phyloP scores from a whole-genome alignment of 2,888 invertebrate genomes.

The Orchestes rusci region DNA sequence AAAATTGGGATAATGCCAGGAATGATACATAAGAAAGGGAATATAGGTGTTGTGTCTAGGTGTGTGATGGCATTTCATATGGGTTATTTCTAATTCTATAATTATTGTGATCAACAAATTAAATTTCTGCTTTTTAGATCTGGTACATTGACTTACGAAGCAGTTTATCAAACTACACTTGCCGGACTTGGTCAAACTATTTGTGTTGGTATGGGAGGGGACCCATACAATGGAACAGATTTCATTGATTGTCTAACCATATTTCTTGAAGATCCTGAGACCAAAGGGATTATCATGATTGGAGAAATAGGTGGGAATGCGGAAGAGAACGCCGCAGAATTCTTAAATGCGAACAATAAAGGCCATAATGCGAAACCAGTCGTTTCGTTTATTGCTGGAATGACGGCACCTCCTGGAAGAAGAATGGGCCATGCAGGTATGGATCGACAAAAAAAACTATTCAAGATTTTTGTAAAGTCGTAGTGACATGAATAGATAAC shows the following conservation, averaged over 20 bases:
- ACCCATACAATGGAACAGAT: conserved; percentile 48
- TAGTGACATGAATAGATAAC: not conserved
- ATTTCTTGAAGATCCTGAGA: conserved; percentile 83
- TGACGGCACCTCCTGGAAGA: conserved; percentile 93
- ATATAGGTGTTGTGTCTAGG: conserved; percentile 46
- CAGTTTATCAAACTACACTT: conserved; percentile 64
- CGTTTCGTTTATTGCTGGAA: conserved; percentile 94
- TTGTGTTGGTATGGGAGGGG: conserved; percentile 64
- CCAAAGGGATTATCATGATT: conserved; percentile 93
- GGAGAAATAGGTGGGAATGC: conserved; percentile 86
- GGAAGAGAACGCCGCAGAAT: conserved; percentile 93
- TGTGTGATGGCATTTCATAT: no score
- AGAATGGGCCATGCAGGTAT: conserved; percentile 90
- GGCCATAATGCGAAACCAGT: conserved; percentile 87
- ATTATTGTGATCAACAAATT: no score
- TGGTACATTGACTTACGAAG: conserved; percentile 66
- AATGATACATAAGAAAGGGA: conserved; percentile 66
- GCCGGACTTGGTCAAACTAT: conserved; percentile 85
- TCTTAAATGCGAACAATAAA: conserved; percentile 66
- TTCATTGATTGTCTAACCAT: conserved; percentile 89
- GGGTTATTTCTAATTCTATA: no score
- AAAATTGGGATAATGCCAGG: conserved; percentile 78
- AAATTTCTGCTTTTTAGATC: conserved; percentile 29
- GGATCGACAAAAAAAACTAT: not conserved
- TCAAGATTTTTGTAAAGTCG: not conserved